These are phyloP conservation scores for Nothobranchius kuhntae DNA, from an alignment of 2,113 vertebrate species.

Conservation along the genomic window DNA sequence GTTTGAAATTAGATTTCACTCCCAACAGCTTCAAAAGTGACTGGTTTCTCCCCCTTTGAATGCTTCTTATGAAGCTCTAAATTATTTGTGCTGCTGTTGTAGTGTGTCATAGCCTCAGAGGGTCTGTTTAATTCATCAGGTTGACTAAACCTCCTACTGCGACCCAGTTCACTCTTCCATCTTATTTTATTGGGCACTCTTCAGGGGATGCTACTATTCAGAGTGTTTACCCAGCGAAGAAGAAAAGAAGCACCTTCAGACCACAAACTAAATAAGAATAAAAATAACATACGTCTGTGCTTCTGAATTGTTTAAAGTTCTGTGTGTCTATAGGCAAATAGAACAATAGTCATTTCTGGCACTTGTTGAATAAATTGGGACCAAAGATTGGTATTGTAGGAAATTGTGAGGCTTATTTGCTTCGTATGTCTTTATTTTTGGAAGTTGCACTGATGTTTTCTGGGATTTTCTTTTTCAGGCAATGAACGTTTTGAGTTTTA, in stretches of 20 bases:
- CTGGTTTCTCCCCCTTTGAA: conserved; percentile 21
- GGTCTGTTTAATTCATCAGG: conserved; percentile 69
- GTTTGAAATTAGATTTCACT: conserved; percentile 36
- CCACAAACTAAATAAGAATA: conserved; percentile 39
- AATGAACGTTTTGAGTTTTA: too few relatives aligned
- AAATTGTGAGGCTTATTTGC: conserved; percentile 25
- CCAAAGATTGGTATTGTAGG: too few relatives aligned
- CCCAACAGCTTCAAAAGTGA: conserved; percentile 26
- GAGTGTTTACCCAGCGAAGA: conserved; percentile 58
- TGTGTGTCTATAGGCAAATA: conserved; percentile 35
- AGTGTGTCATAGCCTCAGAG: conserved; percentile 44
- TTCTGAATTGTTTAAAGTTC: conserved; percentile 49
- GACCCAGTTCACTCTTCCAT: conserved; percentile 54
- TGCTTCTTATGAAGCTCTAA: conserved; percentile 25
- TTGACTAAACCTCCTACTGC: conserved; percentile 55
- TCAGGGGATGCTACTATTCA: conserved; percentile 37
- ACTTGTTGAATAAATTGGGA: too few relatives aligned
- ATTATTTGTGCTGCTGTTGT: conserved; percentile 52
- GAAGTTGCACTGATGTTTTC: conserved; percentile 34
- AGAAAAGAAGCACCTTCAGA: conserved; percentile 48
- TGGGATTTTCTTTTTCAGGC: conserved; percentile 12
- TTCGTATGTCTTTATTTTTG: conserved; percentile 49
- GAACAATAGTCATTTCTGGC: too few relatives aligned
- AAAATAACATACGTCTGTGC: conserved; percentile 6
- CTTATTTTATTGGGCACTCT: conserved; percentile 40